Evolutionary conservation across 2,888 invertebrate species (phyloP).

Genomic region (Ornithoptera priamus): DNA sequence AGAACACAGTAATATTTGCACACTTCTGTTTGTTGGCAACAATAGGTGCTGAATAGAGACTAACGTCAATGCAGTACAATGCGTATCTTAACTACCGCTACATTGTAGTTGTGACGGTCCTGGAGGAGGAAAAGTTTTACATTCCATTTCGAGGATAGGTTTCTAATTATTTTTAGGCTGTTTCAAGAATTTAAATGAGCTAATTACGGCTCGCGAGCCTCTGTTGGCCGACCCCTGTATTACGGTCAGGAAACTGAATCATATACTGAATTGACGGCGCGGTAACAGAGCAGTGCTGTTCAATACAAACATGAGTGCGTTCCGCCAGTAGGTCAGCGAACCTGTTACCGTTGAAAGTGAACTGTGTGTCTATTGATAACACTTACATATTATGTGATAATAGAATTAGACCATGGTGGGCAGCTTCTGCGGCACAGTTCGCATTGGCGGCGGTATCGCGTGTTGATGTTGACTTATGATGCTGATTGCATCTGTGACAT

Average conservation of each 20-base stretch:
- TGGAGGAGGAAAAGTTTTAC: too few species aligned
- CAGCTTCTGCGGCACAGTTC: conserved; percentile 8
- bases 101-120: too few species aligned
- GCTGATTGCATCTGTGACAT: conserved; percentile 1
- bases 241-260: conserved; percentile 13
- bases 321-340: conserved; percentile 22
- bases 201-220: too few species aligned
- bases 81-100: too few species aligned
- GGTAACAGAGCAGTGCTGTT: conserved; percentile 16
- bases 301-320: conserved; percentile 17
- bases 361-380: conserved; percentile 27
- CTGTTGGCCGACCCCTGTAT: too few species aligned
- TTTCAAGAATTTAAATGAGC: too few species aligned
- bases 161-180: too few species aligned
- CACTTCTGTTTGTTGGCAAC: too few species aligned
- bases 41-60: too few species aligned
- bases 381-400: conserved; percentile 33
- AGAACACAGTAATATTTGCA: too few species aligned
- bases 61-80: too few species aligned
- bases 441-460: background rate
- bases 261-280: conserved; percentile 11
- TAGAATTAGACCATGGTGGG: conserved; percentile 32
- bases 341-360: conserved; percentile 24
- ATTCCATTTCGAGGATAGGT: too few species aligned
- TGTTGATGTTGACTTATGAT: conserved; percentile 2